These are phyloP conservation scores for Luffia ferchaultella DNA, from an alignment of 2,888 invertebrate species.

Conservation along the genomic window DNA sequence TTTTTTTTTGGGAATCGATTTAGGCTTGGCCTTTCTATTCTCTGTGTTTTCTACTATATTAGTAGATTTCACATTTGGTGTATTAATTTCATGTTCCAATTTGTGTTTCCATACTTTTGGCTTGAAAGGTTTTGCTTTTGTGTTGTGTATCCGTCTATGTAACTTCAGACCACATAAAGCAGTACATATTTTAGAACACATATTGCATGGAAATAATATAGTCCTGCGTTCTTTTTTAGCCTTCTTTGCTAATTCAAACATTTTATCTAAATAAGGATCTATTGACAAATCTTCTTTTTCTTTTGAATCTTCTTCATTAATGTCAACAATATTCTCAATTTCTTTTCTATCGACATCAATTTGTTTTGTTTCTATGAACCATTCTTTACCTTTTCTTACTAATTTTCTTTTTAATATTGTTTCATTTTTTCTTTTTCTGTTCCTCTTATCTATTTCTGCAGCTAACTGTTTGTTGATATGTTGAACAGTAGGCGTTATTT, in stretches of 20 bases:
- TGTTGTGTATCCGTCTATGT: slow-evolving; percentile 36
- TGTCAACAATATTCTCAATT: background rate
- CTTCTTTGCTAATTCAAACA: slow-evolving; percentile 28
- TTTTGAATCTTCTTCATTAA: background rate
- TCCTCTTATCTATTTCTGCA: slow-evolving; percentile 30
- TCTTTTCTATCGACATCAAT: slow-evolving; percentile 19
- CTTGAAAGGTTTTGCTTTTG: slow-evolving; percentile 33
- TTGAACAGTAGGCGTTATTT: slow-evolving; percentile 42
- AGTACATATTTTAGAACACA: slow-evolving; percentile 41
- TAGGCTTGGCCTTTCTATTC: slow-evolving; percentile 29
- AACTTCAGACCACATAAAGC: slow-evolving; percentile 35
- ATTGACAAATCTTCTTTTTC: slow-evolving; percentile 15
- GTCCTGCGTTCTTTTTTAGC: slow-evolving; percentile 29
- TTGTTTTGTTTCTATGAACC: slow-evolving; percentile 35
- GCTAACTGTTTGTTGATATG: slow-evolving; percentile 34
- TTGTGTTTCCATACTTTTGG: slow-evolving; percentile 38
- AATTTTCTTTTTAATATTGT: slow-evolving; percentile 31
- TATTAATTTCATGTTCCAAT: slow-evolving; percentile 10
- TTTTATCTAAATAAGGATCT: slow-evolving; percentile 26
- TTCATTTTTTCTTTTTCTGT: slow-evolving; percentile 23
- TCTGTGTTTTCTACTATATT: background rate
- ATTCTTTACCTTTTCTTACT: slow-evolving; percentile 34
- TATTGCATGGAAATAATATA: slow-evolving; percentile 41
- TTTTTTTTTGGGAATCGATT: slow-evolving; percentile 31
- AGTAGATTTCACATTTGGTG: background rate